phyloP scores from a whole-genome alignment of 2,113 vertebrate species.

The Zosterops borbonicus region DNA sequence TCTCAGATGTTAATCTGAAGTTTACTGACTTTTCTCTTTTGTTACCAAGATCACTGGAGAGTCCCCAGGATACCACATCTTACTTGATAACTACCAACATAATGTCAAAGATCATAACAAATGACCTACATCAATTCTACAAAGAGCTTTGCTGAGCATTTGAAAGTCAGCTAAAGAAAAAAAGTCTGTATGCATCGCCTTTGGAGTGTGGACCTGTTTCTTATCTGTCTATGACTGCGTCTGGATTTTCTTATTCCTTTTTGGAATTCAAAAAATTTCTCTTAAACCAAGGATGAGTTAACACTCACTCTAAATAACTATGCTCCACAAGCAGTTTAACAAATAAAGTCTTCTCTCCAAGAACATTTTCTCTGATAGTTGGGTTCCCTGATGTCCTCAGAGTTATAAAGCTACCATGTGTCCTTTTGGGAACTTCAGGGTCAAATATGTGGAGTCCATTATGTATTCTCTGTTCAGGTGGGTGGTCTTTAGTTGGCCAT shows the following conservation, averaged over 20 bases:
- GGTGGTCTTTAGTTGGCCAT: accelerated
- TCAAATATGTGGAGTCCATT: background rate
- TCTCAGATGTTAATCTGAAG: background rate
- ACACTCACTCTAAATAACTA: background rate
- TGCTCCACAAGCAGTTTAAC: background rate
- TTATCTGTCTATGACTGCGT: background rate
- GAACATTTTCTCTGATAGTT: background rate
- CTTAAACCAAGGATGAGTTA: background rate
- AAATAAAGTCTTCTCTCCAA: background rate
- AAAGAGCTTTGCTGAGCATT: background rate
- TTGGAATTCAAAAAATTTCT: background rate
- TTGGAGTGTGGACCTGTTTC: background rate
- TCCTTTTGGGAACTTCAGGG: background rate
- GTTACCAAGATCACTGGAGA: background rate
- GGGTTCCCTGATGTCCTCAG: background rate
- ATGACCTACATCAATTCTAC: background rate
- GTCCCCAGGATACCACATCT: background rate
- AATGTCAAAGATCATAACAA: background rate
- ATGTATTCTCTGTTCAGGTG: background rate
- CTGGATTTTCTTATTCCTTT: background rate
- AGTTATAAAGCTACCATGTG: background rate
- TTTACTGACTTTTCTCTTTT: background rate
- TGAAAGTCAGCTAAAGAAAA: background rate
- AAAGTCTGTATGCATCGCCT: background rate
- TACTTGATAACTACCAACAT: background rate